phyloP scores from a whole-genome alignment of 2,113 vertebrate genomes.

The Rhinoderma darwinii region DNA sequence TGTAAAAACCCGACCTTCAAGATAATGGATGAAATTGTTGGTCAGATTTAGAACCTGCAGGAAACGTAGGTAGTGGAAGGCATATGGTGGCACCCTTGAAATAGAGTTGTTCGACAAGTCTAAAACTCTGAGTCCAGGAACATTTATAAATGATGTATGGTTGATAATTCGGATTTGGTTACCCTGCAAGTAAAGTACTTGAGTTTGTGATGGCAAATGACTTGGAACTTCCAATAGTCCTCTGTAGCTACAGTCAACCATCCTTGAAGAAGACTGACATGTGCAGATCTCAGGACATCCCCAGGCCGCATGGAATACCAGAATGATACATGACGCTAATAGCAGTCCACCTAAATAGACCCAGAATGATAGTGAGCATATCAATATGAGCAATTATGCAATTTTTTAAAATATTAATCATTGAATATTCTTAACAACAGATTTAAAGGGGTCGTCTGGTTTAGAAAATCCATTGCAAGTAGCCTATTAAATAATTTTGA shows the following conservation, averaged over 20 bases:
- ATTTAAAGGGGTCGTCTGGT: background rate
- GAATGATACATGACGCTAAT: conserved; percentile 68
- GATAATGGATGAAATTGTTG: conserved; percentile 83
- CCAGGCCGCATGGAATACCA: conserved; percentile 61
- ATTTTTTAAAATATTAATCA: no score
- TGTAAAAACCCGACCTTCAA: conserved; percentile 85
- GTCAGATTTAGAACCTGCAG: conserved; percentile 86
- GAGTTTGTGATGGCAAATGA: conserved; percentile 80
- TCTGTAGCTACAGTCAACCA: conserved; percentile 86
- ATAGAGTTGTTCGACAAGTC: conserved; percentile 94
- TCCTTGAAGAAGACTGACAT: conserved; percentile 80
- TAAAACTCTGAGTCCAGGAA: conserved; percentile 80
- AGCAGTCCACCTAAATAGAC: conserved; percentile 74
- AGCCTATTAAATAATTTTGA: background rate
- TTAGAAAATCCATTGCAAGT: background rate
- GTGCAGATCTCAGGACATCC: conserved; percentile 86
- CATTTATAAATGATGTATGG: conserved; percentile 81
- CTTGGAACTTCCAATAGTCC: conserved; percentile 86
- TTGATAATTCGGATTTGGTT: conserved; percentile 87
- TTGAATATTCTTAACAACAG: conserved; percentile 9
- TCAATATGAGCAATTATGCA: background rate
- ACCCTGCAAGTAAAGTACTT: conserved; percentile 86
- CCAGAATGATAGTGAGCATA: conserved; percentile 37
- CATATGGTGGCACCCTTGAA: conserved; percentile 78
- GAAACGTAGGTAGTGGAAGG: conserved; percentile 81